phyloP scores from a whole-genome alignment of 2,888 invertebrate genomes.

The Tolmerus cingulatus region DNA sequence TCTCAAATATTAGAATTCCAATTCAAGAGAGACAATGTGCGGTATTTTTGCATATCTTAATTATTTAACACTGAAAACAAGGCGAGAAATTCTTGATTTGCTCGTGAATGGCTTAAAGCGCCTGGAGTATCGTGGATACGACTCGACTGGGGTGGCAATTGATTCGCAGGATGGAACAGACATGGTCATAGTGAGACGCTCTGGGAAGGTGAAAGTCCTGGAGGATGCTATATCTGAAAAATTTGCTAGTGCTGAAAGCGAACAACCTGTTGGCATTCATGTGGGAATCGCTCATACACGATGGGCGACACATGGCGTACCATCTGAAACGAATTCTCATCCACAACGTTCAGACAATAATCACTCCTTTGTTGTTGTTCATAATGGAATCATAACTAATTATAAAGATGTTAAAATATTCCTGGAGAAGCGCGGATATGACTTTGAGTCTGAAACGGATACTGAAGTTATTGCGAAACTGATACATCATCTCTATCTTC shows the following conservation, averaged over 20 bases:
- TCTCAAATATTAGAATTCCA: neutral
- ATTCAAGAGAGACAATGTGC: neutral
- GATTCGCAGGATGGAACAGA: constrained; percentile 79
- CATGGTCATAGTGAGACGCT: constrained; percentile 85
- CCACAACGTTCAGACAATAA: constrained; percentile 91
- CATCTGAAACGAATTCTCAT: constrained; percentile 94
- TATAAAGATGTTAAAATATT: constrained; percentile 94
- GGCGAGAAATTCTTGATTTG: constrained; percentile 91
- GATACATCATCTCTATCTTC: constrained; percentile 89
- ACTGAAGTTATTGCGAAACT: constrained; percentile 99
- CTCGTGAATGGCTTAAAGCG: constrained; percentile 95
- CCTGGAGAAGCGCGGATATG: constrained; percentile 87
- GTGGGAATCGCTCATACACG: constrained; percentile 99
- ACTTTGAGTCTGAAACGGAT: constrained; percentile 98
- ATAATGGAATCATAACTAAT: constrained; percentile 98
- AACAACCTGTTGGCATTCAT: constrained; percentile 78
- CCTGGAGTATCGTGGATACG: constrained; percentile 98
- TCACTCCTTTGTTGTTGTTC: constrained; percentile 90
- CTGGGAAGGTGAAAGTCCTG: constrained; percentile 91
- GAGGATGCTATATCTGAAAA: constrained; percentile 83
- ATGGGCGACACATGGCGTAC: constrained; percentile 99
- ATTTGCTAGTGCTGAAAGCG: constrained; percentile 74
- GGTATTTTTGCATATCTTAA: constrained; percentile 99
- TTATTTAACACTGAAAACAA: constrained; percentile 93
- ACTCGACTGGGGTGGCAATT: constrained; percentile 95